These are phyloP conservation scores for Acrocephalus arundinaceus DNA, from an alignment of 2,113 vertebrate genomes.

Conservation along the genomic window DNA sequence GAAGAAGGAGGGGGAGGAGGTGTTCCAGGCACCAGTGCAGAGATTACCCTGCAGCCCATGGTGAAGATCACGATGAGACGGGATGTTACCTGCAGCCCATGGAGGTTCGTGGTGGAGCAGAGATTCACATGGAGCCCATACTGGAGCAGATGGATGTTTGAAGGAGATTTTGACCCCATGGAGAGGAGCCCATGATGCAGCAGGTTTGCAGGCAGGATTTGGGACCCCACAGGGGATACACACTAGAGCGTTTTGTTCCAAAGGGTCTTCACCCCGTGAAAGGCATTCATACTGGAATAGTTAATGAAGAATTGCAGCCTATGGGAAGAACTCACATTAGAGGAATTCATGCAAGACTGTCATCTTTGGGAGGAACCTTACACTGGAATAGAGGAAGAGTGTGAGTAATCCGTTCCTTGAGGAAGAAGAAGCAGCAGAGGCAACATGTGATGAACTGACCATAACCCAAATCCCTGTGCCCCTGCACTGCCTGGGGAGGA, in stretches of 20 bases:
- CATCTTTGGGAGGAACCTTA: not conserved
- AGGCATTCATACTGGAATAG: not conserved
- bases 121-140: not conserved
- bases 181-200: not conserved
- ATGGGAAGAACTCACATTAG: not conserved
- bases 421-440: not conserved
- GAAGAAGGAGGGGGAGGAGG: not conserved
- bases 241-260: accelerated
- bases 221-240: not conserved
- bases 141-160: not conserved
- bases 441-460: not conserved
- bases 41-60: not conserved
- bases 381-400: not conserved
- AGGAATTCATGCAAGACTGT: not conserved
- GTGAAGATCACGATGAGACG: accelerated
- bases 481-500: not conserved
- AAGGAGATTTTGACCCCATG: not conserved
- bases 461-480: not conserved
- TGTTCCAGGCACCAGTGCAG: not conserved
- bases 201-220: not conserved
- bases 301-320: not conserved
- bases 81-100: not conserved
- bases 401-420: not conserved
- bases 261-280: not conserved
- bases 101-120: not conserved